Evolutionary conservation across 2,797 vertebrate species (phyloP), one percentile per base, ranked within the genome.

Genomic region (Enteromius trimaculatus): DNA sequence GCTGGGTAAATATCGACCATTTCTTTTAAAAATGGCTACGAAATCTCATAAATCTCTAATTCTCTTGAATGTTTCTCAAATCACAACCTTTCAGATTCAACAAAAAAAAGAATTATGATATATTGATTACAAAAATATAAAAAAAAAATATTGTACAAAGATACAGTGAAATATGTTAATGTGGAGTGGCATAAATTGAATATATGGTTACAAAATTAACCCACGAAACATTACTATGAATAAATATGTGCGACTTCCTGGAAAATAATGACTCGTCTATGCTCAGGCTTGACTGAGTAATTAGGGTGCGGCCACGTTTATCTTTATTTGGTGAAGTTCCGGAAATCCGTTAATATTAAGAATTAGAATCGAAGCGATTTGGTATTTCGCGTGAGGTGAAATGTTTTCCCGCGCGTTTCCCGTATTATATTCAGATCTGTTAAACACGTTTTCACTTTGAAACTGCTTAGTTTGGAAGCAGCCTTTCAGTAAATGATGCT

Each of bases 351-450:
- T 39, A 1, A 42, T n/a, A 26, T 29, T 26, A 29, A 58, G 10
- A 58, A 58, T n/a, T 58, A n/a, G 21, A 51, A 55, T 53, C 51
- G 0, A 0, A 0, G 0, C 13, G 0, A 70, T 26, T 5, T 21
- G 68, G 42, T 26, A 19, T 31, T 29, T 71, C 1, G 4, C 8
- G 2, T 6, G 26, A 72, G 10, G 26, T 1, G 2, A 72, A 31
- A 51, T 10, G 5, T 49, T 29, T 19, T 60, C 23, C 23, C 2
- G 1, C 6, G 0, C 0, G 13, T 26, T 4, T 55, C n/a, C 51
- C 6, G 1, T n/a, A 3, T 0, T 3, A 10, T 8, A 29, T 71
- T 29, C 0, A 21, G 0, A 1, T 21, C 21, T 19, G 47, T 72
- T 29, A 4, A 29, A 49, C 9, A 29, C 6, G 0, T 17, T 17